phyloP scores from a whole-genome alignment of 2,888 invertebrate species.

The Philereme transversata region DNA sequence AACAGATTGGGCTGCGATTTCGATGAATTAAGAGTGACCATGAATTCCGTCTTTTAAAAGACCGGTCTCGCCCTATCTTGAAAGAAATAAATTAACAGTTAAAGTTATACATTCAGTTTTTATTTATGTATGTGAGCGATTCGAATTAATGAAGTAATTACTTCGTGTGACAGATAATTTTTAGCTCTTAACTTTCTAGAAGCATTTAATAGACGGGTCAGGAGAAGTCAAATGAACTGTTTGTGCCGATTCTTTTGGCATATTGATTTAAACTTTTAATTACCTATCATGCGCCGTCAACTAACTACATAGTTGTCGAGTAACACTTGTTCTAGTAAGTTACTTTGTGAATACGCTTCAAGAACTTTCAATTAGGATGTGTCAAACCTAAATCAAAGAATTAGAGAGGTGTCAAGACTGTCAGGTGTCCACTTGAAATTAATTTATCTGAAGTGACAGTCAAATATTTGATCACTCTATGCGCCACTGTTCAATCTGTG shows the following conservation, averaged over 20 bases:
- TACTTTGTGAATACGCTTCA: too few species aligned
- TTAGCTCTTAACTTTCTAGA: slow-evolving; percentile 61
- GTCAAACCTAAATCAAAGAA: slow-evolving; percentile 8
- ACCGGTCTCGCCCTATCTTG: slow-evolving; percentile 41
- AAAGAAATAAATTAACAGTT: slow-evolving; percentile 27
- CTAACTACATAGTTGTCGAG: slow-evolving; percentile 18
- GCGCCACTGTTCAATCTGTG: slow-evolving; percentile 28
- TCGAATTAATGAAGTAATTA: not conserved
- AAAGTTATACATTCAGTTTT: not conserved
- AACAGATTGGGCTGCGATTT: slow-evolving; percentile 34
- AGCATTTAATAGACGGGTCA: slow-evolving; percentile 29
- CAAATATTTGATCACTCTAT: slow-evolving; percentile 15
- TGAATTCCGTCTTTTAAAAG: slow-evolving; percentile 38
- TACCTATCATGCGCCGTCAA: slow-evolving; percentile 28
- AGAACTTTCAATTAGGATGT: slow-evolving; percentile 12
- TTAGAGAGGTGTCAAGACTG: slow-evolving; percentile 2
- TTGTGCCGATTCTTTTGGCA: slow-evolving; percentile 33
- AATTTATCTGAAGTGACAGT: slow-evolving; percentile 12
- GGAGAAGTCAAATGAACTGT: slow-evolving; percentile 34
- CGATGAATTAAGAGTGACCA: slow-evolving; percentile 46
- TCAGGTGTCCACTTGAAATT: not conserved
- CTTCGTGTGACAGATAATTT: slow-evolving; percentile 29
- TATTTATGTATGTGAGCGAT: too few species aligned
- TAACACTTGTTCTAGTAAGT: too few species aligned
- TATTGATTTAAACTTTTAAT: slow-evolving; percentile 33